Percentiles rank a stretch among this genome's conserved stretches.
Conservation (phyloP, 1,140 invertebrate genomes). For the Hyposmocoma kahamanoa region DNA sequence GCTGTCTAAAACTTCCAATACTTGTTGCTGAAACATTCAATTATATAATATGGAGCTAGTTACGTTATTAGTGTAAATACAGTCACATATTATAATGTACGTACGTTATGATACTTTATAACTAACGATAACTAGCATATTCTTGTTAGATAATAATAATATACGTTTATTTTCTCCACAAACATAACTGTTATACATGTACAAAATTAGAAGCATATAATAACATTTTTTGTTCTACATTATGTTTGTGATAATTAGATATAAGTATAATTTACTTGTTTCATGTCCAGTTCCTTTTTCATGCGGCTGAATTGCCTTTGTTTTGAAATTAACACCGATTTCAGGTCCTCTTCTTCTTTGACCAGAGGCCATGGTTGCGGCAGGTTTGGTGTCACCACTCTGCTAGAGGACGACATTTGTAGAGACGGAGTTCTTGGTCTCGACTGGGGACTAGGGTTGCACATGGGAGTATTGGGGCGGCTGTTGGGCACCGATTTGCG, state of each 20-base stretch:
- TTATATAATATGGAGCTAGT: not conserved
- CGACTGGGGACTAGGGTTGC: constrained; percentile 9
- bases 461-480: constrained; percentile 30
- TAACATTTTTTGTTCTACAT: not conserved
- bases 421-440: not conserved
- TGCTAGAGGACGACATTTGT: constrained; percentile 10
- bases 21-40: constrained; percentile 33
- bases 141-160: too few relatives aligned
- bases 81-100: too few relatives aligned
- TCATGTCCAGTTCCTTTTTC: constrained; percentile 60
- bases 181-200: too few relatives aligned
- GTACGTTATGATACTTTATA: too few relatives aligned
- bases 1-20: constrained; percentile 44
- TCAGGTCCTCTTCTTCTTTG: constrained; percentile 34
- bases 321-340: constrained; percentile 27
- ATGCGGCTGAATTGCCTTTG: constrained; percentile 43
- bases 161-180: too few relatives aligned
- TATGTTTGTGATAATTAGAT: too few relatives aligned
- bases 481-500: constrained; percentile 14
- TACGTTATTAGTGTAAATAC: too few relatives aligned
- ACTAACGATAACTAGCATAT: too few relatives aligned
- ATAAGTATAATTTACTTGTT: constrained; percentile 39
- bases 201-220: too few relatives aligned
- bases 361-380: constrained; percentile 1
- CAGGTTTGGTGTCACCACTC: not conserved